Conservation (phyloP, 35 echinoderm and acorn worm genomes). For the Heliocidaris erythrogramma region DNA sequence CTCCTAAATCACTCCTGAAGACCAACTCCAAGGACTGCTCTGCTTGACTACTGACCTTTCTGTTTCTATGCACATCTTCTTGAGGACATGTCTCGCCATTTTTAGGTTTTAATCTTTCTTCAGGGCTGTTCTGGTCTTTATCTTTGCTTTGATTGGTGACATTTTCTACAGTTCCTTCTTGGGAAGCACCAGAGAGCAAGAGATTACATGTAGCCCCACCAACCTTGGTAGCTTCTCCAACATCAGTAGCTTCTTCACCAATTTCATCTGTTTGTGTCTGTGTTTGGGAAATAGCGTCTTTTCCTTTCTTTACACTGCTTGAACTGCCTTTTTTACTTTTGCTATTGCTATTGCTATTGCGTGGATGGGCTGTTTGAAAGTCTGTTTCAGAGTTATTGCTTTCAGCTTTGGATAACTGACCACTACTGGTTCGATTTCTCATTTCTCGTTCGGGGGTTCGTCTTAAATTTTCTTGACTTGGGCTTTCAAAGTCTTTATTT, state of each 20-base stretch:
- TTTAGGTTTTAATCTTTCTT: neutral
- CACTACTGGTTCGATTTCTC: neutral
- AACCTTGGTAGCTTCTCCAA: neutral
- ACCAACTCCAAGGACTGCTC: constrained; percentile 52
- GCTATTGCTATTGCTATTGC: neutral
- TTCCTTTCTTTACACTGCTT: neutral
- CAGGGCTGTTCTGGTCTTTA: neutral
- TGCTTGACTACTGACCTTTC: neutral
- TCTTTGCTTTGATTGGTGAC: neutral
- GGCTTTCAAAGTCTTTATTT: neutral
- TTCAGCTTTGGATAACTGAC: neutral
- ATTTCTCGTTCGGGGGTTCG: neutral
- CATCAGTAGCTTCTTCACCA: neutral
- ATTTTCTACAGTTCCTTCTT: neutral
- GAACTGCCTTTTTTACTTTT: neutral
- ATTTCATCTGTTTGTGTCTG: neutral
- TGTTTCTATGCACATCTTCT: neutral
- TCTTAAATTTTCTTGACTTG: neutral
- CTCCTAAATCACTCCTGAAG: constrained; percentile 49
- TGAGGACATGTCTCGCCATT: neutral
- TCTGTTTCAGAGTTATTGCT: constrained; percentile 27
- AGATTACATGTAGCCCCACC: neutral
- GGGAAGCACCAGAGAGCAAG: neutral
- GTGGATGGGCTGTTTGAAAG: neutral
- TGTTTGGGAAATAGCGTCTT: neutral